A percentile compares a stretch with the other conserved stretches of the same genome.
Conservation (phyloP, 2,888 invertebrate genomes). For the Phengaris arion region DNA sequence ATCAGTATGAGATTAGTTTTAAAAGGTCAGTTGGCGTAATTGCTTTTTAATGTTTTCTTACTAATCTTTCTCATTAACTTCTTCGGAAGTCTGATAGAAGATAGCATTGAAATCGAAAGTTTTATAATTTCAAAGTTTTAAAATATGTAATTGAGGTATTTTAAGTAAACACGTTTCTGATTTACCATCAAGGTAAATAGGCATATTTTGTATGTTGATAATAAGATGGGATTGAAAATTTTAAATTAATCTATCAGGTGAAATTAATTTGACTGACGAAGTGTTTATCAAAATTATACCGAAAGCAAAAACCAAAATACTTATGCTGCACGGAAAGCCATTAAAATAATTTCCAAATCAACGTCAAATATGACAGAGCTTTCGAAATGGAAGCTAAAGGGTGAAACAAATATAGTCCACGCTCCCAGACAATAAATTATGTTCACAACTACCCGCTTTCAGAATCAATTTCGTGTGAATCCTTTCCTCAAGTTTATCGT, state of each 20-base stretch:
- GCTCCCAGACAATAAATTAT: constrained; percentile 55
- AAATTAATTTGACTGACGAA: too few relatives aligned
- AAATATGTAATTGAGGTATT: too few relatives aligned
- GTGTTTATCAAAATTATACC: neutral
- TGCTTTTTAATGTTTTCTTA: constrained; percentile 7
- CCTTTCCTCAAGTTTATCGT: constrained; percentile 64
- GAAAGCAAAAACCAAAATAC: constrained; percentile 6
- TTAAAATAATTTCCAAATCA: constrained; percentile 17
- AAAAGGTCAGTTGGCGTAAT: constrained; percentile 11
- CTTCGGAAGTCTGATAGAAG: neutral
- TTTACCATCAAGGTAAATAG: too few relatives aligned
- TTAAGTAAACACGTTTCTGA: too few relatives aligned
- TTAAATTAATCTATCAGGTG: too few relatives aligned
- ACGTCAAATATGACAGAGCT: constrained; percentile 18
- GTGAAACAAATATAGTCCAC: constrained; percentile 39
- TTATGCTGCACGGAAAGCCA: neutral
- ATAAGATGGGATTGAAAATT: too few relatives aligned
- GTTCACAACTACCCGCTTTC: constrained; percentile 57
- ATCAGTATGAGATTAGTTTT: constrained; percentile 1
- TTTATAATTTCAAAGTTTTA: too few relatives aligned
- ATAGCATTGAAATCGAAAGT: too few relatives aligned
- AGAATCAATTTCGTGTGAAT: constrained; percentile 59
- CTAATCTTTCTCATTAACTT: neutral
- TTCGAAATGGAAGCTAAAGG: constrained; percentile 39
- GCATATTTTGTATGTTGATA: too few relatives aligned